Conservation (phyloP, 2,797 vertebrate genomes). For the Myotis pilosus region DNA sequence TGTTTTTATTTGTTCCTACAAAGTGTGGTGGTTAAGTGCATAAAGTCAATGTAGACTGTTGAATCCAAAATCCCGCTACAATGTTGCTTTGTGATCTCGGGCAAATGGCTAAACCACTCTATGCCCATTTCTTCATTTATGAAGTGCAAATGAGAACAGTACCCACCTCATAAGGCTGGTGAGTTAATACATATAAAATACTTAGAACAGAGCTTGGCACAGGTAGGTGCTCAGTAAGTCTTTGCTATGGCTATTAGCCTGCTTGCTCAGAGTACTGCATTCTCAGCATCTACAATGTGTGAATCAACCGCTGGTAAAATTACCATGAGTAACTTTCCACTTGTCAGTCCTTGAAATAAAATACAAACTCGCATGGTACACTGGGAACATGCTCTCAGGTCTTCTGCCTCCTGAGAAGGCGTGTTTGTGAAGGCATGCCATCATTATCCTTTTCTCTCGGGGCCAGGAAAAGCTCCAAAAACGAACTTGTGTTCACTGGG, state of each 20-base stretch:
- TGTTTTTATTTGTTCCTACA: not conserved
- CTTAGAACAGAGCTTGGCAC: not conserved
- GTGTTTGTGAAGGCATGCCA: not conserved
- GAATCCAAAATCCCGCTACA: not conserved
- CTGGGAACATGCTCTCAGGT: not conserved
- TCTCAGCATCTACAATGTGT: not conserved
- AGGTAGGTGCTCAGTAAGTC: not conserved
- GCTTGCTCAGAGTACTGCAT: not conserved
- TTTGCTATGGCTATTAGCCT: not conserved
- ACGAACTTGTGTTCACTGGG: not conserved
- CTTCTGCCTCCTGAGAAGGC: not conserved
- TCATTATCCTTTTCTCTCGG: not conserved
- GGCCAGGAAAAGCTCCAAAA: not conserved
- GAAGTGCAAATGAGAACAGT: not conserved
- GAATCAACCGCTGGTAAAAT: not conserved
- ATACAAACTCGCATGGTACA: not conserved
- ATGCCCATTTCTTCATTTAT: not conserved
- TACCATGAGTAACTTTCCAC: slow-evolving; percentile 7
- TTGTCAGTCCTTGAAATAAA: slow-evolving; percentile 32
- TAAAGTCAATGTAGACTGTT: not conserved
- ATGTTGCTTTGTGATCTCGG: not conserved
- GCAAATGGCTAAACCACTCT: not conserved
- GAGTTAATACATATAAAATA: not conserved
- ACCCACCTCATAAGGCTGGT: not conserved
- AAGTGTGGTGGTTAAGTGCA: not conserved